Evolutionary conservation across 35 echinoderm and acorn worm genomes (phyloP), one percentile per base, ranked within the genome.

Genomic region (Holothuria glaberrima): DNA sequence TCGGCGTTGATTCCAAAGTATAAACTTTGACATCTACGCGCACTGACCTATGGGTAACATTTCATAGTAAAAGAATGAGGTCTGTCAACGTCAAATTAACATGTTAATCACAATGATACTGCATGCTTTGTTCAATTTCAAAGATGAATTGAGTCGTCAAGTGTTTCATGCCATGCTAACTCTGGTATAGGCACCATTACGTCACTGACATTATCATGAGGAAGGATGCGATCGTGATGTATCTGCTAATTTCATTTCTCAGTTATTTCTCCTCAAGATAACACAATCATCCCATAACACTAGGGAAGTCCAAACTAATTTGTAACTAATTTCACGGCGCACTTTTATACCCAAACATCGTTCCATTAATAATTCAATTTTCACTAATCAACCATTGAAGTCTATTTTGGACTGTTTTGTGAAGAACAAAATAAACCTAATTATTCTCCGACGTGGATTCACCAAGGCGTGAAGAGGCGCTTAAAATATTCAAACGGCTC

Each of bases 401-500:
- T 22, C 74, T 48, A 78, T 78, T 78, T 78, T 78, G 50, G 74
- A 48, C 74, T 78, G 74, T 78, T 78, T 78, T 78, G 74, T 78
- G 74, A 78, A 41, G 74, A 48, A 41, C 50, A n/a, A 33, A 48
- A 78, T 54, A 48, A 54, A 78, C 20, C 35, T 78, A 48, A 48
- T 78, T 78, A 48, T 78, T 78, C 27, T 21, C 4, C 74, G 38
- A 48, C 24, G 74, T 50, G 74, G n/a, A 78, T 41, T 35, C 25
- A 48, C 22, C 17, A 10, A 78, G 9, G 36, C 74, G 74, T 78
- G 74, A 78, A 78, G 74, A 78, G 80, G 80, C 80, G 80, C 80
- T 84, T 84, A 59, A 63, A 84, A 84, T 84, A 84, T 84, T 84
- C 80, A 84, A 84, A 59, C 59, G 33, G 80, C 31, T 61, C 80